Conservation (phyloP, 1,140 invertebrate species). For the Ptiloglossa arizonensis region DNA sequence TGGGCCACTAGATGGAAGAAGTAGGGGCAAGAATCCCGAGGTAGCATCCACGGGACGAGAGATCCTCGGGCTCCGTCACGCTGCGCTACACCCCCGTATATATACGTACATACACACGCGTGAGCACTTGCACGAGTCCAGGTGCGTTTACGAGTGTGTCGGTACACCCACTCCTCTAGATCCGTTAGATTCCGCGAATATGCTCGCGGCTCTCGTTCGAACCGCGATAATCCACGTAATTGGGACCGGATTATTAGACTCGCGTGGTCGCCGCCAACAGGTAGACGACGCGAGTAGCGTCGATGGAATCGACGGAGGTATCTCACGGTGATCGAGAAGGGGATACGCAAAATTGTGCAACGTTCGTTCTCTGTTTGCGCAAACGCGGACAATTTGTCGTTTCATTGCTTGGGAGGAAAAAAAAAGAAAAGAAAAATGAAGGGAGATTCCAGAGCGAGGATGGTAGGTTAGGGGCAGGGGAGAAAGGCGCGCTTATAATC, state of each 20-base stretch:
- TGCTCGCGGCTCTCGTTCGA: conserved; percentile 51
- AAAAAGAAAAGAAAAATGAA: too few species aligned
- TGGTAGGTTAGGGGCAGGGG: background rate
- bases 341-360: too few species aligned
- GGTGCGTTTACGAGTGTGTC: too few species aligned
- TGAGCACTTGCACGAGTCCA: too few species aligned
- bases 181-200: conserved; percentile 73
- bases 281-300: too few species aligned
- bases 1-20: conserved; percentile 44
- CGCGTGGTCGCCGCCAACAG: conserved; percentile 58
- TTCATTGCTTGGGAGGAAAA: conserved; percentile 46
- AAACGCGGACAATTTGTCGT: conserved; percentile 16
- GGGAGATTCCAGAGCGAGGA: background rate
- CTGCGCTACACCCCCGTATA: conserved; percentile 46
- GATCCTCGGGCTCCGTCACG: conserved; percentile 46
- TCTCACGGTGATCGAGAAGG: too few species aligned
- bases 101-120: too few species aligned
- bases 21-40: conserved; percentile 47
- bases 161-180: conserved; percentile 55
- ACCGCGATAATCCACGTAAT: conserved; percentile 65
- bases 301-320: conserved; percentile 4
- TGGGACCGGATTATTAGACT: conserved; percentile 72
- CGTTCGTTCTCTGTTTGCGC: conserved; percentile 27
- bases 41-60: conserved; percentile 64
- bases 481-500: conserved; percentile 46